Conservation (phyloP, 1,140 invertebrate genomes). For the Microvelia longipes region DNA sequence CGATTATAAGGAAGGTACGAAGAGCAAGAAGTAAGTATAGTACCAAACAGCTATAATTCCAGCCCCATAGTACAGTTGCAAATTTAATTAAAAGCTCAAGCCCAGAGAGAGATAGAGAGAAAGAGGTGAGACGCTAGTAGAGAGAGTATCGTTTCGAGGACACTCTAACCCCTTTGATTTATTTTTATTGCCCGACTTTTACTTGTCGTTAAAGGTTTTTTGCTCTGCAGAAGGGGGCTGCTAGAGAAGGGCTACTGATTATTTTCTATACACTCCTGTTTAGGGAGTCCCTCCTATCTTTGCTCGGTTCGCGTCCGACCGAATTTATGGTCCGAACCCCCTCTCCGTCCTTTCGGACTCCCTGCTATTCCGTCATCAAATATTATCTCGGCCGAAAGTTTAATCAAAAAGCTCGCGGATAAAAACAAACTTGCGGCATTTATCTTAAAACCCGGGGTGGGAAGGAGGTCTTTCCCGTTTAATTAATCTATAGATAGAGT, state of each 20-base stretch:
- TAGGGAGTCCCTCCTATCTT: conserved; percentile 3
- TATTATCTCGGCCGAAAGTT: conserved; percentile 13
- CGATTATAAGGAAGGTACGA: too few relatives aligned
- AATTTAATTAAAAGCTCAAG: conserved; percentile 6
- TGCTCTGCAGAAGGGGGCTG: neutral
- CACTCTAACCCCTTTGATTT: conserved; percentile 17
- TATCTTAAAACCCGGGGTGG: conserved; percentile 5
- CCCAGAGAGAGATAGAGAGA: neutral
- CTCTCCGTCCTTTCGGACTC: conserved; percentile 3
- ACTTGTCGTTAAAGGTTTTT: conserved; percentile 19
- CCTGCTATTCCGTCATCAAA: conserved; percentile 14
- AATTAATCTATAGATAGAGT: conserved; percentile 4
- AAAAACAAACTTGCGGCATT: conserved; percentile 13
- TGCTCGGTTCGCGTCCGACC: neutral
- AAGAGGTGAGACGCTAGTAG: too few relatives aligned
- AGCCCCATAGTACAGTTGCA: conserved; percentile 9
- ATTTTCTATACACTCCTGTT: conserved; percentile 5
- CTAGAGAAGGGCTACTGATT: conserved; percentile 9
- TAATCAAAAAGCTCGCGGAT: conserved; percentile 14
- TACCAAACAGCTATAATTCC: too few relatives aligned
- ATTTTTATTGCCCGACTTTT: conserved; percentile 21
- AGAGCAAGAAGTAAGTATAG: too few relatives aligned
- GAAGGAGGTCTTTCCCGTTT: neutral
- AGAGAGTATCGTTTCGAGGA: too few relatives aligned
- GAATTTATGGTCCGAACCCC: conserved; percentile 12